phyloP scores from a whole-genome alignment of 2,888 invertebrate species.

The Imbricaverruca yamaguchii region DNA sequence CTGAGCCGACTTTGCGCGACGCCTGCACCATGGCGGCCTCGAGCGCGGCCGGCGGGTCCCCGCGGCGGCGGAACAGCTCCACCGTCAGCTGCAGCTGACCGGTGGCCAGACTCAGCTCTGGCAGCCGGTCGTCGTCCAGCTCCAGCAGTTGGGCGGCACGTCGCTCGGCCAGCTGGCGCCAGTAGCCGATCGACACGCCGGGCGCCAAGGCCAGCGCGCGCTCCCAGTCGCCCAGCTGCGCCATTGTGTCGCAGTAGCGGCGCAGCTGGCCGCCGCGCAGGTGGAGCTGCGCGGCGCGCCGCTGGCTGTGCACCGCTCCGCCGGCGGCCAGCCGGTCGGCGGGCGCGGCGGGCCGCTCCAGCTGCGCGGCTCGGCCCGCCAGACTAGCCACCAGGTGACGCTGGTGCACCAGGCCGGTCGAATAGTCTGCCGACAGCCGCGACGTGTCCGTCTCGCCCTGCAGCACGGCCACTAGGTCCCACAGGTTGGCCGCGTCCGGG shows the following conservation, averaged over 20 bases:
- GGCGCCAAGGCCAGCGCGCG: constrained; percentile 44
- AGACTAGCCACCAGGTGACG: constrained; percentile 40
- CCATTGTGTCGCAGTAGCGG: constrained; percentile 44
- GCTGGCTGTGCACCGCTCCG: constrained; percentile 36
- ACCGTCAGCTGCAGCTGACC: not conserved
- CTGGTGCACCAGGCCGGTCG: constrained; percentile 42
- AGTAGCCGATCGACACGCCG: constrained; percentile 43
- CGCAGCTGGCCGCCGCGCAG: constrained; percentile 42
- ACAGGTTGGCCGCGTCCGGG: constrained; percentile 40
- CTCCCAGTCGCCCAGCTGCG: constrained; percentile 44
- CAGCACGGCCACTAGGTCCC: constrained; percentile 41
- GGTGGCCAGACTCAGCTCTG: not conserved
- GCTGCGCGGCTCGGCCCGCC: constrained; percentile 34
- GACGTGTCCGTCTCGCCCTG: constrained; percentile 38
- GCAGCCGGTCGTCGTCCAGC: not conserved
- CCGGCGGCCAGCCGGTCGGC: not conserved
- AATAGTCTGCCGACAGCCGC: constrained; percentile 39
- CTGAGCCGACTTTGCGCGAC: constrained; percentile 27
- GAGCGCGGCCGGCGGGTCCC: not conserved
- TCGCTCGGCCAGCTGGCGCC: constrained; percentile 38
- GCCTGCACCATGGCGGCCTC: not conserved
- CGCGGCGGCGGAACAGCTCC: not conserved
- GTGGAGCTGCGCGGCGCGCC: constrained; percentile 40
- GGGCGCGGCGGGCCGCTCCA: not conserved
- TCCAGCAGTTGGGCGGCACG: not conserved